phyloP scores from a whole-genome alignment of 2,888 invertebrate species.

The Agrilus biguttatus region DNA sequence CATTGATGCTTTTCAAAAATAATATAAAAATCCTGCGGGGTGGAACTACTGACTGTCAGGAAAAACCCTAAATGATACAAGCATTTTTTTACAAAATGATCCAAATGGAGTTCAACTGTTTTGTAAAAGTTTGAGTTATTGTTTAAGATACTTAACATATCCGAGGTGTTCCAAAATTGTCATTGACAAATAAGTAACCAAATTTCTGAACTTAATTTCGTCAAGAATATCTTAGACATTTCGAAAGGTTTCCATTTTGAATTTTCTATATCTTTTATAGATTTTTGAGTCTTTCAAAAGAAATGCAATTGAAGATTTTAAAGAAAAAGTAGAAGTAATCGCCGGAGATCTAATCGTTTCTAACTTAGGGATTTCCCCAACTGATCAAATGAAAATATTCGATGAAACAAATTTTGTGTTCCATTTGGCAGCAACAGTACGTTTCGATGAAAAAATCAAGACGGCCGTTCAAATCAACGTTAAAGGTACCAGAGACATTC shows the following conservation, averaged over 20 bases:
- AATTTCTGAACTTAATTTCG: too few relatives aligned
- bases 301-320: slow-evolving; percentile 34
- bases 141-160: too few relatives aligned
- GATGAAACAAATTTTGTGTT: slow-evolving; percentile 50
- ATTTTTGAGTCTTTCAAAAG: slow-evolving; percentile 33
- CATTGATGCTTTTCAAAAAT: background rate
- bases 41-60: too few relatives aligned
- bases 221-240: too few relatives aligned
- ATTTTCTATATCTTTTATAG: slow-evolving; percentile 17
- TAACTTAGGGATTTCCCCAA: slow-evolving; percentile 35
- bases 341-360: slow-evolving; percentile 37
- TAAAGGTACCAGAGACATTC: slow-evolving; percentile 45
- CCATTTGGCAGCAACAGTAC: slow-evolving; percentile 63
- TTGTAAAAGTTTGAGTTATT: too few relatives aligned
- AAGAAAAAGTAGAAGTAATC: slow-evolving; percentile 41
- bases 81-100: too few relatives aligned
- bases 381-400: slow-evolving; percentile 33
- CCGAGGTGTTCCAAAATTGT: too few relatives aligned
- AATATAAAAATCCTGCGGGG: too few relatives aligned
- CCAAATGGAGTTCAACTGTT: too few relatives aligned
- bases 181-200: too few relatives aligned
- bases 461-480: slow-evolving; percentile 57
- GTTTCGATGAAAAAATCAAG: slow-evolving; percentile 57
- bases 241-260: too few relatives aligned
- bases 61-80: too few relatives aligned